Evolutionary conservation across 2,113 vertebrate species (phyloP).

Genomic region (Pycnonotus jocosus): DNA sequence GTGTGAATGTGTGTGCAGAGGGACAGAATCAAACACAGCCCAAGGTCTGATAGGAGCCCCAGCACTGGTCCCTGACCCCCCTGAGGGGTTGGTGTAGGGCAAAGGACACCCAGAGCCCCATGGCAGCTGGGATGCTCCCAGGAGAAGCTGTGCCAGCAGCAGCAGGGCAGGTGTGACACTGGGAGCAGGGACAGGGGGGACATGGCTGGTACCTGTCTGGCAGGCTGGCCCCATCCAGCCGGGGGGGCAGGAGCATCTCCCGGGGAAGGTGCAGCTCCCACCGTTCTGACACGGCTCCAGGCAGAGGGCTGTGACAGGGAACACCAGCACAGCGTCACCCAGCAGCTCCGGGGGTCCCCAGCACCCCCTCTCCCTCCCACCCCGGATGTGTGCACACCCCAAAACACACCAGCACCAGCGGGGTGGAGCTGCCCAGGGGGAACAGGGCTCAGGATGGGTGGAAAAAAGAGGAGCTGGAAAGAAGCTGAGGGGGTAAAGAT

Average conservation of each 20-base stretch:
- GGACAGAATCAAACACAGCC: background rate
- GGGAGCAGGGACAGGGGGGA: background rate
- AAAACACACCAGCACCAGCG: background rate
- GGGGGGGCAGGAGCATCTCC: constrained; percentile 73
- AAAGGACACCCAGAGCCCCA: background rate
- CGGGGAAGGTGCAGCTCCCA: constrained; percentile 76
- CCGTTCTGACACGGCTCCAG: constrained; percentile 78
- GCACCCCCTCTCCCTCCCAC: background rate
- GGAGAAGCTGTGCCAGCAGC: background rate
- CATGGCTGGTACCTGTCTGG: constrained; percentile 75
- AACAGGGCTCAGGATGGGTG: background rate
- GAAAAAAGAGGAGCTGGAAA: background rate
- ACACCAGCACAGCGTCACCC: background rate
- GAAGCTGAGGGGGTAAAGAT: fast-evolving
- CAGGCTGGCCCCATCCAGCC: constrained; percentile 84
- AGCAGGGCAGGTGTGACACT: background rate
- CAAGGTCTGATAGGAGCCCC: background rate
- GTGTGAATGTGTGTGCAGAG: background rate
- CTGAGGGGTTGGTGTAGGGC: background rate
- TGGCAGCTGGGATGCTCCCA: background rate
- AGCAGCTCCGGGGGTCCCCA: background rate
- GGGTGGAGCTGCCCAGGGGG: too few relatives aligned
- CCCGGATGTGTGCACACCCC: fast-evolving
- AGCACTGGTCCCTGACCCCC: background rate
- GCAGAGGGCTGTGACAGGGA: constrained; percentile 75